phyloP scores from a whole-genome alignment of 2,888 invertebrate species.

The Petrolisthes manimaculis region DNA sequence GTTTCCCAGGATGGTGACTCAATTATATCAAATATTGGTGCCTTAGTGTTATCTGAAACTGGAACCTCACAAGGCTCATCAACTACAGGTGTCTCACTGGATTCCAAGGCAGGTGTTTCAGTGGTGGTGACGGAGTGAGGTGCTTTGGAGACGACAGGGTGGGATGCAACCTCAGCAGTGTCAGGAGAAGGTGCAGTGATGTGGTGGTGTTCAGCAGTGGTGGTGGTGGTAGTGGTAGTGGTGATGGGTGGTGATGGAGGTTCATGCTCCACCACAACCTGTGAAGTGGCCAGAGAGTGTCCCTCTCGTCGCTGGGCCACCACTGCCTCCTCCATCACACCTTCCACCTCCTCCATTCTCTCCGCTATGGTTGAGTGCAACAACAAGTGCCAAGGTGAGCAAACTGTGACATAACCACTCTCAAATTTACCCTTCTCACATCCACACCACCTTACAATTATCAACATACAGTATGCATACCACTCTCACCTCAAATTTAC shows the following conservation, averaged over 20 bases:
- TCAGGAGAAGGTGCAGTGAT: not conserved
- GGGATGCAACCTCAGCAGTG: not conserved
- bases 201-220: not conserved
- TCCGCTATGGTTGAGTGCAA: slow-evolving; percentile 50
- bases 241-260: slow-evolving; percentile 26
- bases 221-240: slow-evolving; percentile 29
- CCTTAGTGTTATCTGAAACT: not conserved
- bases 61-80: not conserved
- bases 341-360: slow-evolving; percentile 37
- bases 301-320: slow-evolving; percentile 51
- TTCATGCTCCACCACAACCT: slow-evolving; percentile 53
- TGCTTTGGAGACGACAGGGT: not conserved
- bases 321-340: slow-evolving; percentile 48
- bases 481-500: no score
- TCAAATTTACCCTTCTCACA: not conserved
- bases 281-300: slow-evolving; percentile 47
- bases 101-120: not conserved
- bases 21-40: not conserved
- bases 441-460: not conserved
- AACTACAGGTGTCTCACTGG: not conserved
- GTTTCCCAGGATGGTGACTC: not conserved
- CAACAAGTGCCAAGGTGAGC: slow-evolving; percentile 38
- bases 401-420: slow-evolving; percentile 11
- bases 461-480: not conserved
- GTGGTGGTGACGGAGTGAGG: not conserved